These are phyloP conservation scores for Apis dorsata DNA, from an alignment of 1,140 invertebrate genomes.

Conservation along the genomic window DNA sequence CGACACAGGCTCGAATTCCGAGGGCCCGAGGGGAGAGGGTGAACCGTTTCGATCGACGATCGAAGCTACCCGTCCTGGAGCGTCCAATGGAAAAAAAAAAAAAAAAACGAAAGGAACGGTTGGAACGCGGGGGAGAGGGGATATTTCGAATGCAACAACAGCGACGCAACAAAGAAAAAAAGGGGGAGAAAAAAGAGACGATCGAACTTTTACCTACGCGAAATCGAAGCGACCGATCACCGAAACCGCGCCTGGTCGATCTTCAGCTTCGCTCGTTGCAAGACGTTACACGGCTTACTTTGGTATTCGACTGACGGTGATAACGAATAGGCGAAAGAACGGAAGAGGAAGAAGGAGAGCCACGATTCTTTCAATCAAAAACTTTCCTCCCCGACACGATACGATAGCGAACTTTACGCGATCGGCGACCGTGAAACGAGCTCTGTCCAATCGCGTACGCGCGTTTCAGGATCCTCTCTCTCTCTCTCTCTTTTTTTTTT, in stretches of 20 bases:
- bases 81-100: not conserved
- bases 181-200: too few relatives aligned
- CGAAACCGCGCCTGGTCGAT: not conserved
- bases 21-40: not conserved
- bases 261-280: not conserved
- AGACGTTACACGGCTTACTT: not conserved
- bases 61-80: not conserved
- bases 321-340: not conserved
- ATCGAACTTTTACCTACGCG: not conserved
- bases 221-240: not conserved
- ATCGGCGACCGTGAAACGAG: not conserved
- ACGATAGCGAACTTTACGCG: not conserved
- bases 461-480: not conserved
- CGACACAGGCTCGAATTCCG: not conserved
- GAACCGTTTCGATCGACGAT: constrained; percentile 17
- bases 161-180: not conserved
- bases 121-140: not conserved
- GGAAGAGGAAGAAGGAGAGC: not conserved
- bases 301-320: not conserved
- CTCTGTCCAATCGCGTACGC: not conserved
- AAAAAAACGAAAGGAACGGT: not conserved
- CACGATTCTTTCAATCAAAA: too few relatives aligned
- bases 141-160: constrained; percentile 4
- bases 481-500: too few relatives aligned
- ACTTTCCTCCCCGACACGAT: too few relatives aligned